phyloP scores from a whole-genome alignment of 1,140 invertebrate genomes.

The Drosophila malerkotliana region DNA sequence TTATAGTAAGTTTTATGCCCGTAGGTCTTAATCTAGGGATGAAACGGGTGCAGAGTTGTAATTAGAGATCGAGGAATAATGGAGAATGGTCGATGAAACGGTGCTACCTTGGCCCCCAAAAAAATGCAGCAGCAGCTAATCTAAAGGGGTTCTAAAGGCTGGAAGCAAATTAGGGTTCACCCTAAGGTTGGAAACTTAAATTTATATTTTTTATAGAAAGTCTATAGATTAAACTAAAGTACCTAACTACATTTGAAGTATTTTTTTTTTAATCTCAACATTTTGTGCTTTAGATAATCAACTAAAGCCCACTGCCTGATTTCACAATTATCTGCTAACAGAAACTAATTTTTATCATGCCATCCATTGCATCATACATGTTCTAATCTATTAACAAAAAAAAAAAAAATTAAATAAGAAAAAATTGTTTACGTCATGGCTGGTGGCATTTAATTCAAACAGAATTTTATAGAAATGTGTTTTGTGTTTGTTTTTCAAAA shows the following conservation, averaged over 20 bases:
- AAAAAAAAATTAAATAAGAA: background rate
- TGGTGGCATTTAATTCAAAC: background rate
- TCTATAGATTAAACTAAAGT: too few species aligned
- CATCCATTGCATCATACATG: background rate
- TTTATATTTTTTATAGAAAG: too few species aligned
- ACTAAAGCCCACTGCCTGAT: background rate
- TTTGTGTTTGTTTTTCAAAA: background rate
- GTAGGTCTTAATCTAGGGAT: background rate
- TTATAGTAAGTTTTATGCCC: background rate
- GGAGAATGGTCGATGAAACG: conserved; percentile 1
- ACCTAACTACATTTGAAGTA: too few species aligned
- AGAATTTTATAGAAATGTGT: background rate
- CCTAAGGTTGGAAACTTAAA: too few species aligned
- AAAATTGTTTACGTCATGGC: conserved; percentile 1
- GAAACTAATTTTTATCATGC: background rate
- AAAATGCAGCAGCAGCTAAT: background rate
- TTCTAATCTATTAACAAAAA: background rate
- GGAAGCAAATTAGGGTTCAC: too few species aligned
- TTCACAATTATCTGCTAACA: background rate
- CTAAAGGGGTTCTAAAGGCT: too few species aligned
- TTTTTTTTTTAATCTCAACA: background rate
- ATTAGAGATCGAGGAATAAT: background rate
- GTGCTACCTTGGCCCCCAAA: background rate
- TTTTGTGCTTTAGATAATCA: background rate
- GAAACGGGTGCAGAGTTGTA: background rate